Percentiles rank a stretch among this genome's conserved stretches.
Evolutionary conservation across 2,113 vertebrate genomes (phyloP).

Genomic region (Sakesphorus luctuosus): DNA sequence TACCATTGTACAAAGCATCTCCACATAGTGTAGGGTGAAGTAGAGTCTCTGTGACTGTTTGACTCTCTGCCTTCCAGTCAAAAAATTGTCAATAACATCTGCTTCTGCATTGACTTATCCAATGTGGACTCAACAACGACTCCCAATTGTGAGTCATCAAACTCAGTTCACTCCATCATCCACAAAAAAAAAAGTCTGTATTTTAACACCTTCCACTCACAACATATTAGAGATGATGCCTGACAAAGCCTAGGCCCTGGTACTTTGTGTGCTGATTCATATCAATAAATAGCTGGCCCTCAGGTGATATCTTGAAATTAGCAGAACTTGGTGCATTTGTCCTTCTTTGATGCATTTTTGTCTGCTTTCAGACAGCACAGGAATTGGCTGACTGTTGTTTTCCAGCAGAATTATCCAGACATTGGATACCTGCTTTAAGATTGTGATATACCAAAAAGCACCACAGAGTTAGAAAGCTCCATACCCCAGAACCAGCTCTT

Average conservation of each 20-base stretch:
- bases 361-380: background rate
- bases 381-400: background rate
- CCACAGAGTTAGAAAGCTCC: background rate
- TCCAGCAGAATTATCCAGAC: background rate
- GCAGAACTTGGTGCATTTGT: background rate
- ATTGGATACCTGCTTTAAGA: background rate
- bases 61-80: background rate
- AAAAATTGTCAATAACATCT: background rate
- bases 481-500: background rate
- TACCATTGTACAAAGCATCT: background rate
- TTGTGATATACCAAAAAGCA: background rate
- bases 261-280: background rate
- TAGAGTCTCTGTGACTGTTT: accelerated
- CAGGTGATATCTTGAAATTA: background rate
- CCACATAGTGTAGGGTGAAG: accelerated
- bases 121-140: accelerated
- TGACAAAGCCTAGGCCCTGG: background rate
- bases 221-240: background rate
- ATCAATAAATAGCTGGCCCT: background rate
- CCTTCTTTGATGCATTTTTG: background rate
- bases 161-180: background rate
- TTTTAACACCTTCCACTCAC: background rate
- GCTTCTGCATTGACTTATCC: background rate
- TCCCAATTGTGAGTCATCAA: background rate
- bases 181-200: background rate